A percentile compares a stretch with the other conserved stretches of the same genome.
Evolutionary conservation across 2,888 invertebrate species (phyloP).

Genomic region (Apomyelois bistriatella): DNA sequence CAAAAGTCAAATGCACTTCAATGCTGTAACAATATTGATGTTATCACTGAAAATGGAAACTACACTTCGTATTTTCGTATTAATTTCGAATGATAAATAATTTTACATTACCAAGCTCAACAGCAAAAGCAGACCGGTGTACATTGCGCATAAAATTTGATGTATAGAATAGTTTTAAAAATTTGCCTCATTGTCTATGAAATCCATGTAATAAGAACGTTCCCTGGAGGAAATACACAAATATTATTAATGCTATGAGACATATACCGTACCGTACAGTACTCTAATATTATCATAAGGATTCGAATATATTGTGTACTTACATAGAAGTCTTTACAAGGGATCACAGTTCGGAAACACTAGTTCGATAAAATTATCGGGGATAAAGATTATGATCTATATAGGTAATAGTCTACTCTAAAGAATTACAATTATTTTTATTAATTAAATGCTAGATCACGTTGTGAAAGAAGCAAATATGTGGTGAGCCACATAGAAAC

Average conservation of each 20-base stretch:
- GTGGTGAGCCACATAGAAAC: background rate
- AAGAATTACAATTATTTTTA: background rate
- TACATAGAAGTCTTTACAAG: constrained; percentile 78
- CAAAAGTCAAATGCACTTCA: too few relatives aligned
- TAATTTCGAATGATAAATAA: background rate
- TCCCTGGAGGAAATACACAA: constrained; percentile 5
- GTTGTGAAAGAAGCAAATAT: background rate
- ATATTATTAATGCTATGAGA: constrained; percentile 7
- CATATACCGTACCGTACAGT: constrained; percentile 19
- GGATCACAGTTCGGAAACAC: constrained; percentile 79
- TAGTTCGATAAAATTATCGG: constrained; percentile 61
- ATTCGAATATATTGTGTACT: constrained; percentile 54
- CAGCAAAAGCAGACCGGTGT: constrained; percentile 1
- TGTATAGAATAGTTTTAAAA: constrained; percentile 7
- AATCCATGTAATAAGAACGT: constrained; percentile 5
- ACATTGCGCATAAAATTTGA: background rate
- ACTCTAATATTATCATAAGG: constrained; percentile 31
- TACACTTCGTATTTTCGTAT: too few relatives aligned
- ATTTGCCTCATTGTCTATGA: constrained; percentile 10
- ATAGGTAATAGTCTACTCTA: constrained; percentile 28
- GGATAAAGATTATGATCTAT: too few relatives aligned
- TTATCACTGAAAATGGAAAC: too few relatives aligned
- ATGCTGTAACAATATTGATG: too few relatives aligned
- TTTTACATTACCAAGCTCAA: constrained; percentile 13
- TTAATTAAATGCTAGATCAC: background rate